These are phyloP conservation scores for Zaprionus tsacasi DNA, from an alignment of 1,140 invertebrate species.

Conservation along the genomic window DNA sequence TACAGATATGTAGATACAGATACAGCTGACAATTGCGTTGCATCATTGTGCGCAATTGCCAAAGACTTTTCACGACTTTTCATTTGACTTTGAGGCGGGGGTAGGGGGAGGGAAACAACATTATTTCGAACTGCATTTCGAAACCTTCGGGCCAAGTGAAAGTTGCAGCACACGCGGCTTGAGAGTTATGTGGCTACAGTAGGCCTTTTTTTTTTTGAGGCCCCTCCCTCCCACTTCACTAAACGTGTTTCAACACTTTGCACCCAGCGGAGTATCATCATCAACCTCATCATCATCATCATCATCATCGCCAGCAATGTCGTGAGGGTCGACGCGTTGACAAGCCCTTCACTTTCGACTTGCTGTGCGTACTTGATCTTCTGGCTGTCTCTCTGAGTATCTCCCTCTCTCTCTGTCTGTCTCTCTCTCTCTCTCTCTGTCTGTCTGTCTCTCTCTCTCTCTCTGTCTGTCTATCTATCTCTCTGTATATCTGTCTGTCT, in stretches of 20 bases:
- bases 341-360: constrained; percentile 69
- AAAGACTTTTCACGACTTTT: constrained; percentile 41
- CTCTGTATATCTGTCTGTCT: not conserved
- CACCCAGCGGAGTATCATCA: not conserved
- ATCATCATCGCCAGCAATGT: not conserved
- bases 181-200: not conserved
- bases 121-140: constrained; percentile 1
- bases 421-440: not conserved
- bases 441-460: not conserved
- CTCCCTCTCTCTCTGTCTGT: no score
- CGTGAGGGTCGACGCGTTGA: constrained; percentile 17
- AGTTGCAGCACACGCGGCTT: constrained; percentile 17
- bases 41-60: constrained; percentile 48
- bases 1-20: not conserved
- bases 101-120: not conserved
- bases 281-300: not conserved
- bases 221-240: constrained; percentile 38
- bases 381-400: not conserved
- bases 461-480: not conserved
- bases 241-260: constrained; percentile 35
- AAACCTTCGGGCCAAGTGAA: constrained; percentile 32
- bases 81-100: no score
- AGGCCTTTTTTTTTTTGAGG: constrained; percentile 23
- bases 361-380: constrained; percentile 7
- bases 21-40: constrained; percentile 20